Percentiles rank a stretch among this genome's conserved stretches.
These are phyloP conservation scores for Syrrhaptes paradoxus DNA, from an alignment of 2,113 vertebrate species.

Conservation along the genomic window DNA sequence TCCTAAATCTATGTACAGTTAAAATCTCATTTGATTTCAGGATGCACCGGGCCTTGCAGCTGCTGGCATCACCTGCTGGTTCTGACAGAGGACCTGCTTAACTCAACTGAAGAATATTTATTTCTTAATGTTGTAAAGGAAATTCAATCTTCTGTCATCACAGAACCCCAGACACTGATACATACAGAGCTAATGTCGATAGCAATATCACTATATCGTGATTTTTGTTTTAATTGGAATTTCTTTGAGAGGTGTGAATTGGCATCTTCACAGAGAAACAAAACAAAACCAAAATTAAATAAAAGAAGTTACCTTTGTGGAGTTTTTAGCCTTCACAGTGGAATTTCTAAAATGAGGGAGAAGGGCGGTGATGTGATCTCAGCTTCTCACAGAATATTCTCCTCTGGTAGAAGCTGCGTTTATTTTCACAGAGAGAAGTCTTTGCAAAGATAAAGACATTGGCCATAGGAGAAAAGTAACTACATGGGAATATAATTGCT, in stretches of 20 bases:
- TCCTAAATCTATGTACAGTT: not conserved
- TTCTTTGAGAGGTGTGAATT: not conserved
- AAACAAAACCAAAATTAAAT: not conserved
- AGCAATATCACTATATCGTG: not conserved
- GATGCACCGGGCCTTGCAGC: not conserved
- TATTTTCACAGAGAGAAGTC: not conserved
- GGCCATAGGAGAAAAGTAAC: not conserved
- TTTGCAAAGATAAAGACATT: not conserved
- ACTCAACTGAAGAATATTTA: not conserved
- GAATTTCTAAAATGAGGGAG: not conserved
- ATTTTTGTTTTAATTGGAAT: not conserved
- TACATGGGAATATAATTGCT: not conserved
- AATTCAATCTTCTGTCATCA: not conserved
- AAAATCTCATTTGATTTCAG: not conserved
- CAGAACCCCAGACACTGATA: not conserved
- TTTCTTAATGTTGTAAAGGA: not conserved
- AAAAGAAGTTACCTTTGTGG: not conserved
- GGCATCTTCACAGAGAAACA: not conserved
- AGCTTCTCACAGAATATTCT: not conserved
- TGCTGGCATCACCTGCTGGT: not conserved
- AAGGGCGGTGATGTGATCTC: not conserved
- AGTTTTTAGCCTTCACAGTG: not conserved
- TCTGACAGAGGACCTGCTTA: not conserved
- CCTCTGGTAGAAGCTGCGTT: not conserved
- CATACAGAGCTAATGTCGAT: not conserved